These are phyloP conservation scores for Zosterops hypoxanthus DNA, from an alignment of 2,113 vertebrate genomes.

Conservation along the genomic window DNA sequence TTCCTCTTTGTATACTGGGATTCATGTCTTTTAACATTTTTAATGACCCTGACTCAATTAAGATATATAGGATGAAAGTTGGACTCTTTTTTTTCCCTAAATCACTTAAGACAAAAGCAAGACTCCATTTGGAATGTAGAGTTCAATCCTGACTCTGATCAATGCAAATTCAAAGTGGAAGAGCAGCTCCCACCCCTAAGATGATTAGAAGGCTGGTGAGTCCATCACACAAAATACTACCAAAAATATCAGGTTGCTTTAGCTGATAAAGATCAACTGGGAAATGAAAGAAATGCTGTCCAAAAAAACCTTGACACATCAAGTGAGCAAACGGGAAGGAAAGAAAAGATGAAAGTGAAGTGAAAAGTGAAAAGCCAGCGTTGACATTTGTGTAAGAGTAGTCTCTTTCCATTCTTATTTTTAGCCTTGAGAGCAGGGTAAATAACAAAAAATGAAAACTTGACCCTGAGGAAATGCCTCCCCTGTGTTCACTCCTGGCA, in stretches of 20 bases:
- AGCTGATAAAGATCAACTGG: background rate
- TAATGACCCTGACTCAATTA: background rate
- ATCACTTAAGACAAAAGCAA: background rate
- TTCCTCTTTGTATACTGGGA: background rate
- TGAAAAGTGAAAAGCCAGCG: background rate
- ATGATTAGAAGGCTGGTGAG: background rate
- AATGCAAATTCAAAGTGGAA: background rate
- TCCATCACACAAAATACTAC: background rate
- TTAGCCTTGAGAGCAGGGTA: background rate
- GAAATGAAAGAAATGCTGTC: background rate
- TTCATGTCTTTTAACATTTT: background rate
- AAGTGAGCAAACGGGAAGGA: background rate
- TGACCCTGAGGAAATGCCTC: background rate
- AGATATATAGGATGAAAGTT: background rate
- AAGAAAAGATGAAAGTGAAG: background rate
- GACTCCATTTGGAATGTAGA: background rate
- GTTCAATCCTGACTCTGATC: background rate
- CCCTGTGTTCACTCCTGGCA: background rate
- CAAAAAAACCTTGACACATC: background rate
- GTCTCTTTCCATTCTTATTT: background rate
- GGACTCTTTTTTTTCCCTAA: background rate
- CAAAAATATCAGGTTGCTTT: background rate
- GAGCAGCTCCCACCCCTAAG: background rate
- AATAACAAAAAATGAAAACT: background rate
- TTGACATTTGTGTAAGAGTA: background rate